Base-by-base conservation (phyloP, 2,888 invertebrate genomes). In the Cryptocephalus primarius region DNA sequence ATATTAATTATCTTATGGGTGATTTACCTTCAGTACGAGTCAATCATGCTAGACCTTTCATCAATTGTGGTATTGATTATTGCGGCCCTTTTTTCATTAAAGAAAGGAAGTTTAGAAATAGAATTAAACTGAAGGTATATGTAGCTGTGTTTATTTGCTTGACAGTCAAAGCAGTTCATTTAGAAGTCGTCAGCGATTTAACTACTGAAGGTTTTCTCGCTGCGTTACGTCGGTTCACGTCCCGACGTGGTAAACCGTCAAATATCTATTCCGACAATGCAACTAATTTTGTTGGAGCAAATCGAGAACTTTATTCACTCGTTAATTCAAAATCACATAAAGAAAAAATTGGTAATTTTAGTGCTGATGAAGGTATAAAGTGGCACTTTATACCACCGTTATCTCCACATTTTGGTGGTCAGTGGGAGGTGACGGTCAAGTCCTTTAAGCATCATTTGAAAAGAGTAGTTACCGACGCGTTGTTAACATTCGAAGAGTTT, bases 91-190 rank as follows among this genome's bases (percentile, higher is more conserved):
- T n/a, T n/a, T n/a, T n/a, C n/a, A n/a, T n/a, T n/a, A n/a, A n/a
- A n/a, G n/a, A n/a, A n/a, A n/a, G n/a, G n/a, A 42, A 42, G 11
- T 33, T 9, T 32, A 33, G 10, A 54, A 53, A 33, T 42, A 48
- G 1, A 53, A 54, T 44, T 33, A 54, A 4, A 33, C 44, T 40
- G 13, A 50, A 32, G 50, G n/a, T n/a, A n/a, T n/a, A n/a, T n/a
- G n/a, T n/a, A n/a, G n/a, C n/a, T n/a, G n/a, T n/a, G n/a, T n/a
- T 48, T 43, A 42, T 53, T 38, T 49, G 52, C 40, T 50, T 46
- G 34, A n/a, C 48, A 9, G 49, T 51, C 9, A 45, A 46, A 33
- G 61, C 62, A 1, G 40, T 62, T 12, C 59, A 62, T 38, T 22
- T 61, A 8, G n/a, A n/a, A n/a, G n/a, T n/a, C n/a, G n/a, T n/a